A percentile compares a stretch with the other conserved stretches of the same genome.
Evolutionary conservation across 2,888 invertebrate genomes (phyloP).

Genomic region (Pseudanteris insignis): DNA sequence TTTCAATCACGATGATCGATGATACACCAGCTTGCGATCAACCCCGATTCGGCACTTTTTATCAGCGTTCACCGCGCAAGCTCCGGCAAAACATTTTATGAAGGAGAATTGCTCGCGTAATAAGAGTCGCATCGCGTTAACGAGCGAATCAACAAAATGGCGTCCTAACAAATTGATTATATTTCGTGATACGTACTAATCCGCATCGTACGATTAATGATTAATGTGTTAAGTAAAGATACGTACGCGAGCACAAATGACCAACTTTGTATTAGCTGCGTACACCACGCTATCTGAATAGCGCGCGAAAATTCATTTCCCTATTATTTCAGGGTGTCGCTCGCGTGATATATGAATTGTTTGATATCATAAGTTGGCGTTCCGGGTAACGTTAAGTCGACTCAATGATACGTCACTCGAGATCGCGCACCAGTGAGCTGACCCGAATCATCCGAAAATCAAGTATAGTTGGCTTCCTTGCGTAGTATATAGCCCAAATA

Average conservation of each 20-base stretch:
- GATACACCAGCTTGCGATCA: constrained; percentile 44
- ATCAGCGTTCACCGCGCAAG: constrained; percentile 10
- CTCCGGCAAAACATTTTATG: constrained; percentile 29
- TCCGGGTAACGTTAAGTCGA: constrained; percentile 24
- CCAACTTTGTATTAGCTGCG: constrained; percentile 3
- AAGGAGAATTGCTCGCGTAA: constrained; percentile 20
- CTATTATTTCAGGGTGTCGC: constrained; percentile 65
- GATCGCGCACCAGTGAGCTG: constrained; percentile 29
- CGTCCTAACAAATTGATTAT: constrained; percentile 32
- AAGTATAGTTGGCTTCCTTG: constrained; percentile 24
- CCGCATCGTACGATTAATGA: constrained; percentile 9
- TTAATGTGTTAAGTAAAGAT: constrained; percentile 13
- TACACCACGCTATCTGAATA: constrained; percentile 31
- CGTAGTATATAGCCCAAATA: constrained; percentile 19
- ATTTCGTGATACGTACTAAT: constrained; percentile 6
- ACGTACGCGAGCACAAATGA: constrained; percentile 1
- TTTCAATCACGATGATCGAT: constrained; percentile 62
- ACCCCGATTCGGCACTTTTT: constrained; percentile 26
- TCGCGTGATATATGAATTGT: constrained; percentile 65
- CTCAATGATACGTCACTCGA: constrained; percentile 32
- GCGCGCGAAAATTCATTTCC: constrained; percentile 65
- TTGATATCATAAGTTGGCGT: constrained; percentile 52
- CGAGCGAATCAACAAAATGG: constrained; percentile 27
- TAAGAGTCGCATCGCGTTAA: constrained; percentile 14
- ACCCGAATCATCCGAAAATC: constrained; percentile 40